These are phyloP conservation scores for Brachypteracias leptosomus DNA, from an alignment of 2,113 vertebrate species.

Conservation along the genomic window DNA sequence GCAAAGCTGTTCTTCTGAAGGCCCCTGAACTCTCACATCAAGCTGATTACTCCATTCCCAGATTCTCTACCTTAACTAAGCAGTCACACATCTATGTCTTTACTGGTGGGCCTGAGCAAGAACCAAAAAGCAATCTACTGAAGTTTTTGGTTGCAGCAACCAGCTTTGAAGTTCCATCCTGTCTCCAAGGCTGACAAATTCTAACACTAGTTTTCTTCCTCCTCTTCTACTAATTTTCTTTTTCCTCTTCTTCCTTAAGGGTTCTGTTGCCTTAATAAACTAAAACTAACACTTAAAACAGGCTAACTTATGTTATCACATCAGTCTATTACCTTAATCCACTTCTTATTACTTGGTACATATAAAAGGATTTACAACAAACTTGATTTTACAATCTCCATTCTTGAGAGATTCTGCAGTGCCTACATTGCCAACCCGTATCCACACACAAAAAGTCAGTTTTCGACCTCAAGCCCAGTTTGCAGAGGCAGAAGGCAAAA, in stretches of 20 bases:
- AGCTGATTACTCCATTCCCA: neutral
- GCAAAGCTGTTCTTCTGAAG: neutral
- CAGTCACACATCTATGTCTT: neutral
- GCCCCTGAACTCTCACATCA: neutral
- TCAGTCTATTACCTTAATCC: neutral
- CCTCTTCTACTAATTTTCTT: neutral
- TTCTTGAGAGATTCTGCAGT: neutral
- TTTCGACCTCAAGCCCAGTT: neutral
- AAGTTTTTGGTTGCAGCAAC: neutral
- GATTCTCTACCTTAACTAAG: neutral
- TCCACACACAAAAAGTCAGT: neutral
- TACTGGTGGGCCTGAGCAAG: neutral
- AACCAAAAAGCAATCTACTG: neutral
- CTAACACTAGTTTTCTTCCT: neutral
- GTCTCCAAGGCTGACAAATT: neutral
- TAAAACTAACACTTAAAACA: neutral
- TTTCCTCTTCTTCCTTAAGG: neutral
- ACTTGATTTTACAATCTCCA: accelerated
- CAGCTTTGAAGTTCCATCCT: neutral
- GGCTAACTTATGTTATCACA: neutral
- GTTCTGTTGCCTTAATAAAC: neutral
- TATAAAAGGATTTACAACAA: neutral
- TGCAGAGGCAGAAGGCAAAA: neutral
- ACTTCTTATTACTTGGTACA: neutral
- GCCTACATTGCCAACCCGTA: neutral